Evolutionary conservation across 1,140 invertebrate genomes (phyloP), one percentile per base, ranked within the genome.

Genomic region (Euura lappo): DNA sequence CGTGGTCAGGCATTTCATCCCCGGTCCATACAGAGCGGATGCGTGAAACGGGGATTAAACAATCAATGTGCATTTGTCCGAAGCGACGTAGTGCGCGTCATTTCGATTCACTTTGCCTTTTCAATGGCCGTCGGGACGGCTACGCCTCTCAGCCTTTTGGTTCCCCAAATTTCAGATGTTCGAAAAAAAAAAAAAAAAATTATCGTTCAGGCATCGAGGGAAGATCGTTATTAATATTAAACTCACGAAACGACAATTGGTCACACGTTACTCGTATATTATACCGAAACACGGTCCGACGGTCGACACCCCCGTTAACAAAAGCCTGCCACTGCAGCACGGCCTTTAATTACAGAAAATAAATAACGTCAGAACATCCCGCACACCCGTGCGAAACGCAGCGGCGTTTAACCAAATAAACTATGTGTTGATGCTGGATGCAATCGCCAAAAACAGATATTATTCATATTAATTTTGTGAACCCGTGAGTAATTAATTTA

Each of bases 1-100:
- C 79, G 60, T 64, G 77, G 79, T 79, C 77, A 71, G 45, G 78
- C 70, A 74, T 79, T 28, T 28, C 28, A 28, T 28, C 28, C 28
- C 28, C 28, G 28, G 28, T 28, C 28, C 28, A 28, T 28, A 28
- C 28, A 28, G 28, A 28, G 28, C 28, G 28, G 28, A 28, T 28
- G 28, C 28, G 28, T 28, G 28, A 28, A 28, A 60, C 13, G 51
- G 51, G 6, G 51, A 60, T 60, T 60, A 60, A 60, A 60, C 51
- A 60, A 60, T 60, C 51, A 60, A 60, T 60, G 51, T 8, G 51
- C 51, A 60, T 60, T 60, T 60, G 51, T 60, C 6, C 51, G 51
- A 60, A 60, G 6, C 51, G 51, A 60, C 13, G 51, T 3, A 60
- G 28, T 28, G 51, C 51, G 6, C 51, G 51, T 60, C 51, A 60